A percentile compares a stretch with the other conserved stretches of the same genome.
Evolutionary conservation across 2,888 invertebrate species (phyloP).

Genomic region (Eubasilissa splendida): DNA sequence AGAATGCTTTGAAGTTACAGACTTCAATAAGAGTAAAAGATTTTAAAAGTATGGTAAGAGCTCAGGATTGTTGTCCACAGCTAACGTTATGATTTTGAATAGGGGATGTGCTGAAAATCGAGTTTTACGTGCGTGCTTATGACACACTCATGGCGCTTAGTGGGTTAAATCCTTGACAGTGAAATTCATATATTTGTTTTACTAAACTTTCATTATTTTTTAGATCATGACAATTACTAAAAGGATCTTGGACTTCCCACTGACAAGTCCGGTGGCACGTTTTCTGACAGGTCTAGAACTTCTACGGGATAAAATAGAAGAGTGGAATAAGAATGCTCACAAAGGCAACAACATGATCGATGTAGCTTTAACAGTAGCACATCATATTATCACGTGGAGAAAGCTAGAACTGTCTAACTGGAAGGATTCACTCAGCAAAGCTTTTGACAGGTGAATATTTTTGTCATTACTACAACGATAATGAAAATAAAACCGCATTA

Average conservation of each 20-base stretch:
- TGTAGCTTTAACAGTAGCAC: conserved; percentile 82
- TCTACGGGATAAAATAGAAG: conserved; percentile 86
- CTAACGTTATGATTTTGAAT: too few species aligned
- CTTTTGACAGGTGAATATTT: conserved; percentile 73
- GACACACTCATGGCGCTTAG: too few species aligned
- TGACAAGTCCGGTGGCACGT: conserved; percentile 88
- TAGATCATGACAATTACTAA: conserved; percentile 79
- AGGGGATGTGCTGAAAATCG: too few species aligned
- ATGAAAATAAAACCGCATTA: too few species aligned
- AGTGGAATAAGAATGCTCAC: conserved; percentile 95
- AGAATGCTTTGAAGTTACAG: too few species aligned
- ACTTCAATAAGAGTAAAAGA: too few species aligned
- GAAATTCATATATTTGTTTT: too few species aligned
- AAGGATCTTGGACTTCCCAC: conserved; percentile 79
- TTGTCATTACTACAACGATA: not conserved
- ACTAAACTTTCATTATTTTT: conserved; percentile 58
- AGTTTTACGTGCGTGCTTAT: too few species aligned
- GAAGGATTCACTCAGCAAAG: conserved; percentile 85
- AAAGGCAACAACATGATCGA: conserved; percentile 86
- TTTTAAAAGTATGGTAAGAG: too few species aligned
- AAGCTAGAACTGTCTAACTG: conserved; percentile 91
- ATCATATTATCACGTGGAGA: conserved; percentile 91
- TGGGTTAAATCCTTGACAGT: too few species aligned
- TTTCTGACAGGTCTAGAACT: conserved; percentile 93
- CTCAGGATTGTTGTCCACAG: too few species aligned